Conservation (phyloP, 1,140 invertebrate genomes). For the Drosophila lowei region DNA sequence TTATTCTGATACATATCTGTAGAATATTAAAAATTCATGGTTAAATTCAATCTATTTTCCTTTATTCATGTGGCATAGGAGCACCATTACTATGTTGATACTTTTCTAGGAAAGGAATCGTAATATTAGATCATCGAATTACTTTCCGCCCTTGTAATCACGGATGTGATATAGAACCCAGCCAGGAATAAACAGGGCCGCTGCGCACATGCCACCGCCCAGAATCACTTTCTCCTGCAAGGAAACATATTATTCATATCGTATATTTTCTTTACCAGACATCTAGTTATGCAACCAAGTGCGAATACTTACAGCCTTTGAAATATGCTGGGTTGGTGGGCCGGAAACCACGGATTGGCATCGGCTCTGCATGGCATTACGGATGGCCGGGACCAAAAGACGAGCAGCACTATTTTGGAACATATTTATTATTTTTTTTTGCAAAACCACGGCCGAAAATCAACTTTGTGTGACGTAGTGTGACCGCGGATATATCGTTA, state of each 20-base stretch:
- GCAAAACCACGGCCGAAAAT: conserved; percentile 22
- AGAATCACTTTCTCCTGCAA: conserved; percentile 78
- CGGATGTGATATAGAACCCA: conserved; percentile 81
- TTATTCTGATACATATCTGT: neutral
- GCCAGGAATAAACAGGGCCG: conserved; percentile 71
- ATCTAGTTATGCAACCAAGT: conserved; percentile 74
- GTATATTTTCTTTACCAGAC: neutral
- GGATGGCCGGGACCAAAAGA: conserved; percentile 73
- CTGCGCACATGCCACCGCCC: conserved; percentile 75
- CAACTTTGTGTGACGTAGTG: neutral
- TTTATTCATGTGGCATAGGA: conserved; percentile 45
- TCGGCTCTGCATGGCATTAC: conserved; percentile 69
- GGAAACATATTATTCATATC: neutral
- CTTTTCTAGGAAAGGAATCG: conserved; percentile 35
- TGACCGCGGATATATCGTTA: no score
- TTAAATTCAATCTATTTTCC: conserved; percentile 15
- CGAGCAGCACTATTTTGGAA: conserved; percentile 80
- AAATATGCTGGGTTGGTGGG: conserved; percentile 70
- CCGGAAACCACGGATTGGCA: conserved; percentile 79
- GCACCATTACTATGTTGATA: conserved; percentile 46
- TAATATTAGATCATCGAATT: conserved; percentile 42
- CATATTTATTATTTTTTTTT: conserved; percentile 57
- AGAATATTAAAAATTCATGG: neutral
- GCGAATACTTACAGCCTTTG: conserved; percentile 73
- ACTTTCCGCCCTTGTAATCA: conserved; percentile 77